Percentiles rank a stretch among this genome's conserved stretches.
Conservation (phyloP, 2,797 vertebrate genomes). For the Sebastes matsubarae region DNA sequence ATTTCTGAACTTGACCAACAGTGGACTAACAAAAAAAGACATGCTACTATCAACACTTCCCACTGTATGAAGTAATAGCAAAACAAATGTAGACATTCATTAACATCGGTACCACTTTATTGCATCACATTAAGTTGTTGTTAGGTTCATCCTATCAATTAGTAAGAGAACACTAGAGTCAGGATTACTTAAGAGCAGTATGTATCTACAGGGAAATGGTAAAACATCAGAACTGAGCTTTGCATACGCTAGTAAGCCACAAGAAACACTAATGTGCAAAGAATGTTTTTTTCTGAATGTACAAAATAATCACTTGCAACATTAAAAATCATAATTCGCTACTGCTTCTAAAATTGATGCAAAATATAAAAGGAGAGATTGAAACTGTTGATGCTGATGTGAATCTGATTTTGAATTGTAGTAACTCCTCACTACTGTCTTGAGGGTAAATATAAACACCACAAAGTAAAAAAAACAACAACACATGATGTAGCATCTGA, state of each 20-base stretch:
- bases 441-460: not conserved
- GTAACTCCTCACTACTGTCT: not conserved
- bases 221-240: constrained; percentile 41
- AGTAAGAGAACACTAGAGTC: constrained; percentile 62
- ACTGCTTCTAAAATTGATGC: constrained; percentile 21
- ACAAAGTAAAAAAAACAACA: not conserved
- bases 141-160: constrained; percentile 71
- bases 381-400: not conserved
- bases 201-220: constrained; percentile 56
- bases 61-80: not conserved
- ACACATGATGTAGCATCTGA: constrained; percentile 5
- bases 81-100: not conserved
- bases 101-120: constrained; percentile 71
- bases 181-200: constrained; percentile 45
- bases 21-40: not conserved
- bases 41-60: not conserved
- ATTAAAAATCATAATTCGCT: constrained; percentile 3
- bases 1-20: not conserved
- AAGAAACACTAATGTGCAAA: constrained; percentile 43
- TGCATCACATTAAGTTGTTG: constrained; percentile 70
- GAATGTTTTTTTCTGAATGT: constrained; percentile 30
- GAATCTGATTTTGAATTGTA: constrained; percentile 5
- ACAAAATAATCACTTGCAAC: constrained; percentile 29
- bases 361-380: constrained; percentile 6
- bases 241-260: constrained; percentile 40